Conservation (phyloP, 2,888 invertebrate genomes). For the Platerodrilus igneus region DNA sequence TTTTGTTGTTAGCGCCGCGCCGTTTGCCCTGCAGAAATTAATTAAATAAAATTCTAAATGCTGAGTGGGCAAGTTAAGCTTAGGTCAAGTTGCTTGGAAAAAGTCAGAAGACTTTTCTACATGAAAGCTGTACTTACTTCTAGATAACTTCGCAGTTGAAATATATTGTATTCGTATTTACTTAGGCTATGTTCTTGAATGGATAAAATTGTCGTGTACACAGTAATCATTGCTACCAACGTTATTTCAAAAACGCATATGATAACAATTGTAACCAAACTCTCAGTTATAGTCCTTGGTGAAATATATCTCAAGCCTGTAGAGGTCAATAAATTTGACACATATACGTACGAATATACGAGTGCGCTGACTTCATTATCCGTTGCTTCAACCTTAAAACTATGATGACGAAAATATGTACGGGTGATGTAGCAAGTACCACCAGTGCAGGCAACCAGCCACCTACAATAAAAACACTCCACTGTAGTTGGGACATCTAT, state of each 20-base stretch:
- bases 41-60: too few species aligned
- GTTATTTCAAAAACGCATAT: slow-evolving; percentile 7
- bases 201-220: slow-evolving; percentile 19
- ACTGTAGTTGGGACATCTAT: too few species aligned
- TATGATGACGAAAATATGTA: background rate
- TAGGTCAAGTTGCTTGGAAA: too few species aligned
- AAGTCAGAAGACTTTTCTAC: too few species aligned
- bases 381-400: slow-evolving; percentile 1
- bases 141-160: slow-evolving; percentile 17
- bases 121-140: too few species aligned
- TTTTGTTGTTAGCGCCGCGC: too few species aligned
- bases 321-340: slow-evolving; percentile 20
- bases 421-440: background rate
- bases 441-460: slow-evolving; percentile 9
- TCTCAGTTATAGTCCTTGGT: slow-evolving; percentile 11
- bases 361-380: slow-evolving; percentile 7
- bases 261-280: slow-evolving; percentile 14
- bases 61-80: too few species aligned
- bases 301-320: slow-evolving; percentile 13
- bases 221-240: slow-evolving; percentile 15
- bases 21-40: too few species aligned
- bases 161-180: slow-evolving; percentile 22
- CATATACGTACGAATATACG: slow-evolving; percentile 16
- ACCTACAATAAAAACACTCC: too few species aligned
- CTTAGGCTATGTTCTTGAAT: slow-evolving; percentile 17